Evolutionary conservation across 2,888 invertebrate species (phyloP).

Genomic region (Nomada fabriciana): DNA sequence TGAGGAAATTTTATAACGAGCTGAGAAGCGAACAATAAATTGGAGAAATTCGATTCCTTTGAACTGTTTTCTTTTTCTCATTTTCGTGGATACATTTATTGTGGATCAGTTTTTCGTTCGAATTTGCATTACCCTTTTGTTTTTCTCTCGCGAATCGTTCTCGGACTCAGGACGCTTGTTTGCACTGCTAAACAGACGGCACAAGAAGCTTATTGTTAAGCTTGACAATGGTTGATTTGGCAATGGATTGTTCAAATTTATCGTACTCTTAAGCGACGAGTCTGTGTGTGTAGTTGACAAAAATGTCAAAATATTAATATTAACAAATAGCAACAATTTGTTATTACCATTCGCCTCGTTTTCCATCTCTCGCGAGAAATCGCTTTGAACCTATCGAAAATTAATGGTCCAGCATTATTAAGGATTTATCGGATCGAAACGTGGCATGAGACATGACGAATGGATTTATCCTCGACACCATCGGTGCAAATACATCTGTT

Average conservation of each 20-base stretch:
- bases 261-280: not conserved
- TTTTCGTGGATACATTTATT: not conserved
- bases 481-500: slow-evolving; percentile 51
- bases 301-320: too few species aligned
- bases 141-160: not conserved
- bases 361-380: not conserved
- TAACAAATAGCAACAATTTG: not conserved
- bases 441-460: slow-evolving; percentile 34
- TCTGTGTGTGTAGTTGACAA: too few species aligned
- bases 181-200: not conserved
- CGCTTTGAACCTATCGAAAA: not conserved
- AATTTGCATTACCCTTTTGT: not conserved
- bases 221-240: not conserved
- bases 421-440: slow-evolving; percentile 41
- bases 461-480: slow-evolving; percentile 32
- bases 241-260: not conserved
- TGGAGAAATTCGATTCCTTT: too few species aligned
- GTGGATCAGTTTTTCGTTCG: not conserved
- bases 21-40: too few species aligned
- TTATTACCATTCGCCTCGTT: not conserved
- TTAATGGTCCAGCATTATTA: not conserved
- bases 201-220: not conserved
- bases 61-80: too few species aligned
- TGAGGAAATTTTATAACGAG: too few species aligned
- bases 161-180: not conserved